Base-by-base conservation (phyloP, 2,113 vertebrate species). In the Mesoclemmys tuberculata region DNA sequence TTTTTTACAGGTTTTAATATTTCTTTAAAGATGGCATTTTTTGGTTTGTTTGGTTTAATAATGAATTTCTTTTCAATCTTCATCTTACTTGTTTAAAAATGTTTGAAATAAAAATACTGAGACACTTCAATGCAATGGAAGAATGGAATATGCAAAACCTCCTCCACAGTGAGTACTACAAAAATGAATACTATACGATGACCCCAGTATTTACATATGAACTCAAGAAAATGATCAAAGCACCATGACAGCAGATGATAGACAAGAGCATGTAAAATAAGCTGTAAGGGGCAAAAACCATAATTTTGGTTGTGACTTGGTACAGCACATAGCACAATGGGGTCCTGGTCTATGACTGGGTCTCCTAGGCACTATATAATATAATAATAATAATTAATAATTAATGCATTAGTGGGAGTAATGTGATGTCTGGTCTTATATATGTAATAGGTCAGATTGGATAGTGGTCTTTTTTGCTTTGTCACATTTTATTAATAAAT, bases 401-500 rank as follows among this genome's bases (percentile, higher is more conserved):
- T 52, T 14, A 49, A 49, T 49, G 51, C 14, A 52, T 52, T 52
- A 14, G 14, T 52, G 16, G 13, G 51, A 52, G 51, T 52, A 52
- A 18, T 52, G 10, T 77, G 38, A 81, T 95, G 95, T 95, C 91
- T 97, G 92, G 48, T 95, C 90, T 90, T 89, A 90, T 96, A 91
- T 87, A 95, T 93, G 78, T 83, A 96, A 92, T 85, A 82, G 88
- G 29, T 80, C 88, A 86, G 90, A 93, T 80, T 97, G 90, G 74
- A 90, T 93, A 90, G 87, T 94, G 90, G 94, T 97, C 97, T 95
- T 85, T 90, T 85, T 80, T 90, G 29, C 78, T 54, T 56, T 56
- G 89, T 96, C 93, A 35, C 93, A 92, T 96, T 97, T 51, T 91
- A 96, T 80, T 88, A 95, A 96, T 95, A 95, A 97, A 94, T 96